Evolutionary conservation across 35 echinoderm and acorn worm species (phyloP).

Genomic region (Apostichopus parvimensis): DNA sequence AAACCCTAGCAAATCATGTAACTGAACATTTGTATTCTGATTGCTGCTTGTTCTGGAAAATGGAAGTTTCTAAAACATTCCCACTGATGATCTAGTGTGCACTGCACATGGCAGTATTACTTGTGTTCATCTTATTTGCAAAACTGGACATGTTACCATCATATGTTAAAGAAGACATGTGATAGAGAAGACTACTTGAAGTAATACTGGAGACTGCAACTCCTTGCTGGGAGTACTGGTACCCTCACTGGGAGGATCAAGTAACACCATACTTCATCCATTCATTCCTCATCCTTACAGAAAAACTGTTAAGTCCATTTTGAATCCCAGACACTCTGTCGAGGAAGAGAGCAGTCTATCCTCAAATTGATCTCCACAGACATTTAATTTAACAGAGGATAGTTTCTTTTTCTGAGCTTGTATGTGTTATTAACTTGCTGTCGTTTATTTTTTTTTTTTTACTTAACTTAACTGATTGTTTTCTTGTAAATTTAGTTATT

Average conservation of each 20-base stretch:
- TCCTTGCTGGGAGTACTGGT: not conserved
- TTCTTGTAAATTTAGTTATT: constrained; percentile 18
- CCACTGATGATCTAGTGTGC: not conserved
- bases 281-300: not conserved
- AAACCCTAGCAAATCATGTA: too few species aligned
- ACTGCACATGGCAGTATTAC: not conserved
- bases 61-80: not conserved
- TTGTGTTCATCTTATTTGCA: not conserved
- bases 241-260: constrained; percentile 35
- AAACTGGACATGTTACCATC: not conserved
- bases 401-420: constrained; percentile 21
- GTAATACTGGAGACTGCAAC: not conserved
- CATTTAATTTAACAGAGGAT: constrained; percentile 45
- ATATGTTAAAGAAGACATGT: not conserved
- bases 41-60: too few species aligned
- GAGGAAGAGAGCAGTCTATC: constrained; percentile 9
- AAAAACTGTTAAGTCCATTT: constrained; percentile 34
- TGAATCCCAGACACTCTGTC: constrained; percentile 45
- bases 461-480: constrained; percentile 10
- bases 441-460: not conserved
- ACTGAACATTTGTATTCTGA: too few species aligned
- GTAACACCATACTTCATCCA: not conserved
- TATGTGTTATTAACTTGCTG: constrained; percentile 14
- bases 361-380: constrained; percentile 44
- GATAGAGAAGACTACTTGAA: not conserved